Percentiles rank a stretch among this genome's conserved stretches.
Evolutionary conservation across 2,113 vertebrate genomes (phyloP).

Genomic region (Rattus norvegicus): DNA sequence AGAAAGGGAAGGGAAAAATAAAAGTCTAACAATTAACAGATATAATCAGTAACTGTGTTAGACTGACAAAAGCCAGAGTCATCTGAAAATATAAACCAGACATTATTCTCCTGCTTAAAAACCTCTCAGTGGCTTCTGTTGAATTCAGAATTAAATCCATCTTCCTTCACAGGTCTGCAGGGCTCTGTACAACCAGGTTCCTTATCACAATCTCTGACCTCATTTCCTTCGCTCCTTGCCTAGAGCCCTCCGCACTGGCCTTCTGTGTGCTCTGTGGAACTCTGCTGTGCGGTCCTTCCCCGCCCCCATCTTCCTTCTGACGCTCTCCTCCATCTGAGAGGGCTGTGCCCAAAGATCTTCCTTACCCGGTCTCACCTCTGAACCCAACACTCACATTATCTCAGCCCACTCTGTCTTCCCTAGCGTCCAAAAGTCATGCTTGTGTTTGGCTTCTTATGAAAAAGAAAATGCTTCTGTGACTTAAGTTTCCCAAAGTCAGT

Average conservation of each 20-base stretch:
- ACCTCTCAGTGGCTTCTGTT: not conserved
- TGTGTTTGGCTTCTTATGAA: not conserved
- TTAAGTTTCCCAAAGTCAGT: not conserved
- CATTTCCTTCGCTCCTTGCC: not conserved
- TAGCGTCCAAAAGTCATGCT: not conserved
- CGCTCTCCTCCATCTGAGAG: not conserved
- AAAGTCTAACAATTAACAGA: not conserved
- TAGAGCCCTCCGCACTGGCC: not conserved
- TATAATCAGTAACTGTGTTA: not conserved
- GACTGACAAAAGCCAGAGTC: slow-evolving; percentile 14
- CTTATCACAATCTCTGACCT: not conserved
- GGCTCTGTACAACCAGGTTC: not conserved
- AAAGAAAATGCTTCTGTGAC: not conserved
- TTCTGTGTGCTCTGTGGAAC: not conserved
- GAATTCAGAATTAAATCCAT: slow-evolving; percentile 13
- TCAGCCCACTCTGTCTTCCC: not conserved
- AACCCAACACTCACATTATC: not conserved
- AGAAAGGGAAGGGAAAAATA: not conserved
- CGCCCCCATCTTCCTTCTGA: not conserved
- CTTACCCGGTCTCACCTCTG: not conserved
- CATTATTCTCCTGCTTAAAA: slow-evolving; percentile 31
- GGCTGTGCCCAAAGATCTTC: not conserved
- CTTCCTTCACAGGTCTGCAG: not conserved
- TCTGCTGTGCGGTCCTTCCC: not conserved
- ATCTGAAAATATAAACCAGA: slow-evolving; percentile 47